phyloP scores from a whole-genome alignment of 30 jellyfish, hydroid and myxozoan genomes.

The Cassiopea andromeda region DNA sequence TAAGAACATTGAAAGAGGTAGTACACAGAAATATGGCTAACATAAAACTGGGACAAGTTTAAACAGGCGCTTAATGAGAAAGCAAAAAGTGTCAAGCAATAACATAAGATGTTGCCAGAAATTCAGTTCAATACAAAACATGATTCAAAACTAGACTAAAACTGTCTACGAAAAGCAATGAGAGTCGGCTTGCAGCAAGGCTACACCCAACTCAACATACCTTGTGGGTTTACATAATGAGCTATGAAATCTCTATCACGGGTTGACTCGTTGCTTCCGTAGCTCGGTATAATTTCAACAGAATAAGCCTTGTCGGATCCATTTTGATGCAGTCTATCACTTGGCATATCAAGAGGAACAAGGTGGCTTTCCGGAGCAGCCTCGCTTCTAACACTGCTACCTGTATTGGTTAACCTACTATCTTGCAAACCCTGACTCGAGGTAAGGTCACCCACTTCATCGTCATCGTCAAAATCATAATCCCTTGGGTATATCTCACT shows the following conservation, averaged over 20 bases:
- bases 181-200: no score
- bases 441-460: background rate
- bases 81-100: no score
- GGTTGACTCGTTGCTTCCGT: background rate
- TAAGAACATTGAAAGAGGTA: no score
- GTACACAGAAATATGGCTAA: no score
- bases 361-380: background rate
- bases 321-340: background rate
- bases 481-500: constrained; percentile 89
- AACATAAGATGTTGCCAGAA: no score
- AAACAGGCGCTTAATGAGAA: no score
- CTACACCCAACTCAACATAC: background rate
- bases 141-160: no score
- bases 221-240: constrained; percentile 14
- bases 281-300: constrained; percentile 41
- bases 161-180: no score
- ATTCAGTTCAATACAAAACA: no score
- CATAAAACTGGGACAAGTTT: no score
- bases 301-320: constrained; percentile 3
- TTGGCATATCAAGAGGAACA: background rate
- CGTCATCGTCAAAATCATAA: constrained; percentile 74
- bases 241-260: background rate
- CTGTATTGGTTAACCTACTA: background rate
- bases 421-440: background rate
- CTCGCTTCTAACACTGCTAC: background rate